Evolutionary conservation across 2,113 vertebrate species (phyloP), one percentile per base, ranked within the genome.

Genomic region (Aspidoscelis tigris): DNA sequence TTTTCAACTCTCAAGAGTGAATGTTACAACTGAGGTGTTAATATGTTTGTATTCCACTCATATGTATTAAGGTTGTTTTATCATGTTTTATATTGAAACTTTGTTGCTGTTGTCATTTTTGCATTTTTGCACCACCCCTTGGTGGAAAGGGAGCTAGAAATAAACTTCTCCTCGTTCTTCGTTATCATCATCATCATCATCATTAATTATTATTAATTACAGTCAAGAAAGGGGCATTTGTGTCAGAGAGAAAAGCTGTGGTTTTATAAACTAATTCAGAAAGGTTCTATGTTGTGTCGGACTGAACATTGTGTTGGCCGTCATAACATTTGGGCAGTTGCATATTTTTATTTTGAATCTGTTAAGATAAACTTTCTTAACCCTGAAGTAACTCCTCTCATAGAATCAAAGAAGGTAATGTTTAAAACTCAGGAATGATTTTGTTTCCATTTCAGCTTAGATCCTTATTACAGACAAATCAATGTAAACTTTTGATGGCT

Each of bases 401-500:
- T 77, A 82, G 76, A 0, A 87, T 84, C 5, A 10, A 92, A 82
- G 84, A 84, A 92, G 89, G 88, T 87, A 90, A 84, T 92, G 78
- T 50, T 4, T 20, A 64, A 68, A 79, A 87, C 87, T 82, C 0
- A 72, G 84, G 10, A 16, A n/a, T 50, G 47, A 10, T 71, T 80
- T 85, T 75, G 78, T 75, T 84, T 80, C 90, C 83, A 26, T 88
- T 92, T 87, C 71, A 83, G 66, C 91, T 91, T 90, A 61, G 82
- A 70, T 79, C 85, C 86, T 85, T 93, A 91, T 95, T 84, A 89
- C 1, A 88, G 84, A 88, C 81, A 87, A 92, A 89, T 79, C 88
- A 90, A 88, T 41, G 93, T 92, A 43, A 65, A 3, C 85, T 87
- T 90, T 76, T 95, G 92, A 87, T 85, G 89, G 78, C 75, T 22